phyloP scores from a whole-genome alignment of 64 coral and sea anemone species.

The Acropora tenuis region DNA sequence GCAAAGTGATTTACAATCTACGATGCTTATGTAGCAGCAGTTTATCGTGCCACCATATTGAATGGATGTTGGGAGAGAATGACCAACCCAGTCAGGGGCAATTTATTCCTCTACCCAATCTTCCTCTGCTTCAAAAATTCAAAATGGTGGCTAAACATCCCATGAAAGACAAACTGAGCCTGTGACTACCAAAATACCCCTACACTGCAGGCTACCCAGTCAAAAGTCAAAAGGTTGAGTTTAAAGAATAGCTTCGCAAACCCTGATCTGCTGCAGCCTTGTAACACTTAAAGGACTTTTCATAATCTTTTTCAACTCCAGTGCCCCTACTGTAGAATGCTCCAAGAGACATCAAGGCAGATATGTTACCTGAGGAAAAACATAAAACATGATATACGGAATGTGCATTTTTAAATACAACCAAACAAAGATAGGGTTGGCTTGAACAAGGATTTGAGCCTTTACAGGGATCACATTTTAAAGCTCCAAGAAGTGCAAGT shows the following conservation, averaged over 20 bases:
- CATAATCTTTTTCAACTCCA: slow-evolving; percentile 73
- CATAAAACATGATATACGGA: background rate
- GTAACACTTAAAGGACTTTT: slow-evolving; percentile 82
- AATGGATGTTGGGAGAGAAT: too few species aligned
- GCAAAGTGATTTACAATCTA: too few species aligned
- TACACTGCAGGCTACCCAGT: too few species aligned
- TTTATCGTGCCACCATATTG: too few species aligned
- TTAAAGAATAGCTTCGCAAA: background rate
- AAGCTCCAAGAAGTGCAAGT: background rate
- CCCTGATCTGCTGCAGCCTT: slow-evolving; percentile 81
- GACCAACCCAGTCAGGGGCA: too few species aligned
- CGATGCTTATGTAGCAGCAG: too few species aligned
- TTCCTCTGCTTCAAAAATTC: too few species aligned
- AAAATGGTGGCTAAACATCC: too few species aligned
- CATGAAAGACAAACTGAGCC: too few species aligned
- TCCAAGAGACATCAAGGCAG: slow-evolving; percentile 81
- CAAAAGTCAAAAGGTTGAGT: too few species aligned
- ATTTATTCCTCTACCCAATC: too few species aligned
- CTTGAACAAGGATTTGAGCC: background rate
- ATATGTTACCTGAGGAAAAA: slow-evolving; percentile 65
- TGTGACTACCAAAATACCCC: too few species aligned
- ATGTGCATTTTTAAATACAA: background rate
- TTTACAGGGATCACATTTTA: background rate
- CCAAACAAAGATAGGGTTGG: background rate
- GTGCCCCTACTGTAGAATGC: slow-evolving; percentile 83